Evolutionary conservation across 2,888 invertebrate species (phyloP).

Genomic region (Morinoia aosen): DNA sequence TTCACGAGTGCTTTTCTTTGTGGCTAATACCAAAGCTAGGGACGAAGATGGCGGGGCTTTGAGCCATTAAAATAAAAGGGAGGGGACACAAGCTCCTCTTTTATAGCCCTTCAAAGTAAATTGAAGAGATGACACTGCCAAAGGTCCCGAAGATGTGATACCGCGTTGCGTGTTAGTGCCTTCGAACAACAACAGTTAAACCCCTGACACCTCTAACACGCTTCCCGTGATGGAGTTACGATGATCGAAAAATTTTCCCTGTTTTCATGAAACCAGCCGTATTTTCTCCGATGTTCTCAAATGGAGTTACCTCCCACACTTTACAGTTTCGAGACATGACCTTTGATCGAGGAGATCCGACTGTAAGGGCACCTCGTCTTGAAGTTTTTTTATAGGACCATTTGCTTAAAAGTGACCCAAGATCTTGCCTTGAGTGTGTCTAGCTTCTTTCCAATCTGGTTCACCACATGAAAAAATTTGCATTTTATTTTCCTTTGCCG

Average conservation of each 20-base stretch:
- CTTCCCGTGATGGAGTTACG: not conserved
- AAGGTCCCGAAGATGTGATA: not conserved
- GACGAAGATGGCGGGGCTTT: not conserved
- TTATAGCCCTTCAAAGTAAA: not conserved
- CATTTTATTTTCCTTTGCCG: not conserved
- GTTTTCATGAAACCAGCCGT: not conserved
- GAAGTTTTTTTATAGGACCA: not conserved
- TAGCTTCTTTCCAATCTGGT: not conserved
- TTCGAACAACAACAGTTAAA: too few species aligned
- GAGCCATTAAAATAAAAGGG: not conserved
- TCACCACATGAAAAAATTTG: not conserved
- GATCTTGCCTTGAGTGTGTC: not conserved
- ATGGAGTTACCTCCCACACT: not conserved
- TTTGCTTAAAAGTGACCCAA: not conserved
- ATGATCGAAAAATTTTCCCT: not conserved
- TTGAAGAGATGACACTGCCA: not conserved
- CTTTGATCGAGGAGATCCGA: not conserved
- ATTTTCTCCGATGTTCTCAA: not conserved
- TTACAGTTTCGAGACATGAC: not conserved
- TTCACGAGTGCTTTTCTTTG: not conserved
- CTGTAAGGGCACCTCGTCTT: not conserved
- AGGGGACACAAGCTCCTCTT: not conserved
- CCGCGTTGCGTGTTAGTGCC: not conserved
- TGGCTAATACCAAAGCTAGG: not conserved
- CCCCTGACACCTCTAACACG: too few species aligned